A percentile compares a stretch with the other conserved stretches of the same genome.
phyloP scores from a whole-genome alignment of 2,113 vertebrate genomes.

The Elgaria multicarinata region DNA sequence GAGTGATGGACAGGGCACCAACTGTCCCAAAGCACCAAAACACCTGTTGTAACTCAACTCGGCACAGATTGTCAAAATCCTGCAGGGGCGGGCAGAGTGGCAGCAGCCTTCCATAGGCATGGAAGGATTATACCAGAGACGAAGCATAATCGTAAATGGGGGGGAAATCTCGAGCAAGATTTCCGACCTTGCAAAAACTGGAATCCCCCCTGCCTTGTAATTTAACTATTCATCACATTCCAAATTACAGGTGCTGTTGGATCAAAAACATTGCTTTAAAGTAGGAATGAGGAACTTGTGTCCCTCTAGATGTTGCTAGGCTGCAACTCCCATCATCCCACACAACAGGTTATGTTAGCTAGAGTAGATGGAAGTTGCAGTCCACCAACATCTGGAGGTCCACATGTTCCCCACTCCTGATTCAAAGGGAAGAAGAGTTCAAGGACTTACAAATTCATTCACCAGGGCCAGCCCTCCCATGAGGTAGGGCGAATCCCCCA shows the following conservation, averaged over 20 bases:
- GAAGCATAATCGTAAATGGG: background rate
- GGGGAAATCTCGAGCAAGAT: too few relatives aligned
- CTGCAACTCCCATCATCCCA: too few relatives aligned
- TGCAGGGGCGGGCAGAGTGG: background rate
- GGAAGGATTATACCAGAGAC: background rate
- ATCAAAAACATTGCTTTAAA: background rate
- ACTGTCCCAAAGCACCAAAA: constrained; percentile 59
- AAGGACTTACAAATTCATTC: background rate
- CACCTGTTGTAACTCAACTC: constrained; percentile 35
- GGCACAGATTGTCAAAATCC: background rate
- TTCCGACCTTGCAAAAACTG: background rate
- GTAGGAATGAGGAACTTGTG: background rate
- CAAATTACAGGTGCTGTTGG: background rate
- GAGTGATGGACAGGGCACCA: background rate
- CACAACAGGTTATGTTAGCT: too few relatives aligned
- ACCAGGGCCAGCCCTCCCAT: background rate
- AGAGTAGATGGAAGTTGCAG: too few relatives aligned
- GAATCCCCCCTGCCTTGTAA: background rate
- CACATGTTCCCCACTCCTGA: too few relatives aligned
- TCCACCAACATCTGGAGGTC: too few relatives aligned
- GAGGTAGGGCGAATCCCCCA: too few relatives aligned
- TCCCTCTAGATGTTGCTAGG: too few relatives aligned
- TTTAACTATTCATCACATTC: background rate
- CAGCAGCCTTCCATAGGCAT: background rate
- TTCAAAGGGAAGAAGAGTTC: background rate